Evolutionary conservation across 2,888 invertebrate genomes (phyloP), one percentile per base, ranked within the genome.

Genomic region (Agrochola litura): DNA sequence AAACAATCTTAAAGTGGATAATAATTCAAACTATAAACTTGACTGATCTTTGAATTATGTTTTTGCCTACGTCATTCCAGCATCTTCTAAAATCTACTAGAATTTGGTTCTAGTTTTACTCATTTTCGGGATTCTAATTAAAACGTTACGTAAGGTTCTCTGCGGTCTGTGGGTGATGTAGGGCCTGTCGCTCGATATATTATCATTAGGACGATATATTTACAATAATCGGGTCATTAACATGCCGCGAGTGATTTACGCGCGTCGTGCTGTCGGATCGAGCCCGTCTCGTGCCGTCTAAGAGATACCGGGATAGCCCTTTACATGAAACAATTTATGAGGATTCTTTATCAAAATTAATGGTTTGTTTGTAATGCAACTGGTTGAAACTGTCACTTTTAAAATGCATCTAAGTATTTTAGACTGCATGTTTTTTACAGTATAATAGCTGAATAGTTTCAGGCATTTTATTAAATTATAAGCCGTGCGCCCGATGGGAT

Each of bases 151-250:
- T 78, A 88, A 87, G 46, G 37, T 69, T 37, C 49, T 58, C 22
- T 49, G 9, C 14, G 61, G n/a, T 61, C 16, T 54, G 9, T 10
- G 64, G n/a, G 37, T 81, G 68, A 84, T 73, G n/a, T 71, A 68
- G 14, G 52, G 71, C 61, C 37, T 14, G 25, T 30, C 66, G 25
- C 63, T 37, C 80, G 63, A 89, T 92, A 89, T 88, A 87, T 92
- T 90, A 90, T 89, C 89, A 83, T 90, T 88, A 90, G 69, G 68
- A 74, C 84, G 88, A 91, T 92, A 89, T 89, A 88, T 92, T 88
- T 81, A 78, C 79, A 88, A 89, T 91, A 91, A 89, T 87, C 90
- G 85, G 74, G 80, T 90, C 90, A 90, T 92, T 92, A 92, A 85
- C 85, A 88, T 89, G 84, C 73, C 54, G 6, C 41, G 5, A n/a